Percentiles rank a stretch among this genome's conserved stretches.
Conservation (phyloP, 1,140 invertebrate species). For the Pseudomyrmex concolor region DNA sequence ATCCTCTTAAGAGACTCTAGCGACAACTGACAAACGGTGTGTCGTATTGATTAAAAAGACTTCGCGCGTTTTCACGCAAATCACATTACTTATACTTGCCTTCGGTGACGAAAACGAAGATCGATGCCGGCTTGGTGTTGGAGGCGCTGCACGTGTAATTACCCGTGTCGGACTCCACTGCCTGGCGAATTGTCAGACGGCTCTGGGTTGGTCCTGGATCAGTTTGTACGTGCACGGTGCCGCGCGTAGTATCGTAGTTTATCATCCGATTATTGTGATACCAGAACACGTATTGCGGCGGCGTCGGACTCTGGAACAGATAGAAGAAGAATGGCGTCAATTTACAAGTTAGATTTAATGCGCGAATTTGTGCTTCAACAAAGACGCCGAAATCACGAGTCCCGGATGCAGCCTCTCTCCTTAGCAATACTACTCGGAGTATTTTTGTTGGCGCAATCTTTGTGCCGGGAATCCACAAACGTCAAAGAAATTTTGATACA, state of each 20-base stretch:
- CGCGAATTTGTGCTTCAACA: conserved; percentile 18
- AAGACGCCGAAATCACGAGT: background rate
- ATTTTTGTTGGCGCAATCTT: too few species aligned
- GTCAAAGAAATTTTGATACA: too few species aligned
- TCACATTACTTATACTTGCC: conserved; percentile 85
- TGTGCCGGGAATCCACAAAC: too few species aligned
- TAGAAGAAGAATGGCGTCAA: conserved; percentile 57
- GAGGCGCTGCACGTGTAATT: conserved; percentile 96
- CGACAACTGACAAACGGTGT: background rate
- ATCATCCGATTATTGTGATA: conserved; percentile 96
- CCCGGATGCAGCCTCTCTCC: too few species aligned
- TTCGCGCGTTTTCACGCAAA: background rate
- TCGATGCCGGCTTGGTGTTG: conserved; percentile 94
- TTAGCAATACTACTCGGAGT: too few species aligned
- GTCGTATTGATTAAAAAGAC: conserved; percentile 28
- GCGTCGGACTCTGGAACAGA: conserved; percentile 91
- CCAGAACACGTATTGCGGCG: conserved; percentile 96
- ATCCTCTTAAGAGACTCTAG: conserved; percentile 6
- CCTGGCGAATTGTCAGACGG: conserved; percentile 92
- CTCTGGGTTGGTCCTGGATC: conserved; percentile 94
- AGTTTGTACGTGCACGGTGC: conserved; percentile 94
- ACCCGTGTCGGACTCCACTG: conserved; percentile 93
- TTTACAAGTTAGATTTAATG: conserved; percentile 57
- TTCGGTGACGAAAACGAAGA: conserved; percentile 96
- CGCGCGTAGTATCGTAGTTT: conserved; percentile 94